These are phyloP conservation scores for Cynodonichthys magdalenae DNA, from an alignment of 2,797 vertebrate genomes.

Conservation along the genomic window DNA sequence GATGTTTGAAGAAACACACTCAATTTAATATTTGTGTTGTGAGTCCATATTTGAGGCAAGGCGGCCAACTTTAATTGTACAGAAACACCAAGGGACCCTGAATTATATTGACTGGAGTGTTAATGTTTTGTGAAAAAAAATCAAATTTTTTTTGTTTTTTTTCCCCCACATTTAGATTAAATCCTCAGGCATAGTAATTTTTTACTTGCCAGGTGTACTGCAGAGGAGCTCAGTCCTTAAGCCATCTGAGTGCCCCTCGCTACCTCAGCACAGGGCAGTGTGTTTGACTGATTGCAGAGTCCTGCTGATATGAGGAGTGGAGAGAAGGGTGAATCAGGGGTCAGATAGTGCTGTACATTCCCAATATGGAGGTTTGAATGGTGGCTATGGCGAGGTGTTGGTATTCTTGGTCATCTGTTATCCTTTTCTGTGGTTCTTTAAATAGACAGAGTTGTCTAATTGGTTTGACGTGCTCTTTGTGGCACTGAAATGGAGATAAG, in stretches of 20 bases:
- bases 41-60: neutral
- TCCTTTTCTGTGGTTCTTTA: constrained; percentile 47
- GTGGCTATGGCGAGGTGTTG: constrained; percentile 58
- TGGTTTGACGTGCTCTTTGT: constrained; percentile 35
- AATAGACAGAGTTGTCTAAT: constrained; percentile 57
- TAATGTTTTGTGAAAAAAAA: neutral
- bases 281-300: constrained; percentile 67
- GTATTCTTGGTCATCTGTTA: constrained; percentile 40
- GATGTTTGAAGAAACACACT: neutral
- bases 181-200: neutral
- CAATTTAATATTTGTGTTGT: neutral
- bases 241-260: constrained; percentile 18
- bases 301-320: constrained; percentile 71
- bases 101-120: neutral
- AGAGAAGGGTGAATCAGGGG: constrained; percentile 55
- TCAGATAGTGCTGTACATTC: constrained; percentile 49
- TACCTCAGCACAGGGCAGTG: constrained; percentile 31
- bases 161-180: constrained; percentile 12
- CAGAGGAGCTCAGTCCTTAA: constrained; percentile 17
- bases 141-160: neutral
- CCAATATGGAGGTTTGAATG: constrained; percentile 54
- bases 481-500: constrained; percentile 56
- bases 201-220: constrained; percentile 17
- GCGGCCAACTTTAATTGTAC: neutral
- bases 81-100: neutral